Percentiles rank a stretch among this genome's conserved stretches.
Conservation (phyloP, 2,113 vertebrate genomes). For the Myodes glareolus region DNA sequence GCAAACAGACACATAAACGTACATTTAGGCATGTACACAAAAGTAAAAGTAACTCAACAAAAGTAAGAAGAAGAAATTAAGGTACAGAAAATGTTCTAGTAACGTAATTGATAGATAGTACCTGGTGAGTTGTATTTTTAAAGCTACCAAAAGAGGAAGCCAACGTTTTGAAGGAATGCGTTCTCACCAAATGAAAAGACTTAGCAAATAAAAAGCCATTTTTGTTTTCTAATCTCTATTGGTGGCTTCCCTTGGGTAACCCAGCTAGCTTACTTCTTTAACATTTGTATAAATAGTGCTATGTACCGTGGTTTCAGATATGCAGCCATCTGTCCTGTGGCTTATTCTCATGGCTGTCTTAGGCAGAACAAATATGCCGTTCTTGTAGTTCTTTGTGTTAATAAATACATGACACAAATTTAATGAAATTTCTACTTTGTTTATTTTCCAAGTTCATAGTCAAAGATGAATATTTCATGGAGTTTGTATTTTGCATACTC, state of each 20-base stretch:
- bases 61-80: too few species aligned
- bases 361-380: not conserved
- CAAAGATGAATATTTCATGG: not conserved
- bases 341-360: not conserved
- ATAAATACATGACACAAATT: not conserved
- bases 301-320: not conserved
- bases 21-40: too few species aligned
- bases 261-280: not conserved
- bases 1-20: not conserved
- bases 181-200: not conserved
- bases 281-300: not conserved
- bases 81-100: not conserved
- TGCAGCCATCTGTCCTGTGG: not conserved
- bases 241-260: not conserved
- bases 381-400: not conserved
- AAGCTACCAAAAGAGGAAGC: not conserved
- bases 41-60: too few species aligned
- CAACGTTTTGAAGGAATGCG: not conserved
- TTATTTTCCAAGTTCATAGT: not conserved
- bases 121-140: not conserved
- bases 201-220: not conserved
- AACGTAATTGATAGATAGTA: not conserved
- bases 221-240: not conserved
- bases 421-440: not conserved
- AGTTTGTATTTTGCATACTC: not conserved